phyloP scores from a whole-genome alignment of 2,888 invertebrate genomes.

The Drosophila yooni region DNA sequence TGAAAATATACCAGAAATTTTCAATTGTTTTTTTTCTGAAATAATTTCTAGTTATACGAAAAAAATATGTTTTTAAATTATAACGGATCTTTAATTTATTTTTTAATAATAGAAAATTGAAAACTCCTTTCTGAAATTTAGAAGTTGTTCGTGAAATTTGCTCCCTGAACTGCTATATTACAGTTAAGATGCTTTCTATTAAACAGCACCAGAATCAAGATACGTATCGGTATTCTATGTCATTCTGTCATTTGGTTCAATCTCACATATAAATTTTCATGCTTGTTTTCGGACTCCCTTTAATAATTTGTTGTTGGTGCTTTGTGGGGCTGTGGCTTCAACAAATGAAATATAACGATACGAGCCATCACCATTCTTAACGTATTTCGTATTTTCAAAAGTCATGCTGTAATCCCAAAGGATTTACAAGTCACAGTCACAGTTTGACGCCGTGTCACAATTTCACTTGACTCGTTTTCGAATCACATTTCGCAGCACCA shows the following conservation, averaged over 20 bases:
- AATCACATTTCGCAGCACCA: slow-evolving; percentile 24
- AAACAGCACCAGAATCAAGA: background rate
- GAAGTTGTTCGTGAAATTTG: no score
- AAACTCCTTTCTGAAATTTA: no score
- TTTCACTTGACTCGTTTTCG: slow-evolving; percentile 13
- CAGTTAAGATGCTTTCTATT: background rate
- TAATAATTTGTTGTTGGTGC: background rate
- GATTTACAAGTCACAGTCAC: slow-evolving; percentile 8
- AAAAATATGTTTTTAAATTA: no score
- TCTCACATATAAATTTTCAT: background rate
- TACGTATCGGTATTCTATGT: background rate
- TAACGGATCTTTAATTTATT: no score
- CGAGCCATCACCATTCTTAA: background rate
- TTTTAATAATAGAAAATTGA: no score
- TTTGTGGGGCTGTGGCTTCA: background rate
- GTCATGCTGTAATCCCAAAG: slow-evolving; percentile 14
- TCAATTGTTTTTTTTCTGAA: no score
- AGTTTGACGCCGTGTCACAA: slow-evolving; percentile 7
- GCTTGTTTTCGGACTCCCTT: background rate
- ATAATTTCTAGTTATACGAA: no score
- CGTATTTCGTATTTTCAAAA: background rate
- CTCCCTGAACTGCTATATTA: background rate
- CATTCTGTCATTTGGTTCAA: background rate
- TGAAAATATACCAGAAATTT: background rate
- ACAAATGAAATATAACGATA: background rate